Conservation (phyloP, 2,797 vertebrate genomes). For the Epinephelus awoara region DNA sequence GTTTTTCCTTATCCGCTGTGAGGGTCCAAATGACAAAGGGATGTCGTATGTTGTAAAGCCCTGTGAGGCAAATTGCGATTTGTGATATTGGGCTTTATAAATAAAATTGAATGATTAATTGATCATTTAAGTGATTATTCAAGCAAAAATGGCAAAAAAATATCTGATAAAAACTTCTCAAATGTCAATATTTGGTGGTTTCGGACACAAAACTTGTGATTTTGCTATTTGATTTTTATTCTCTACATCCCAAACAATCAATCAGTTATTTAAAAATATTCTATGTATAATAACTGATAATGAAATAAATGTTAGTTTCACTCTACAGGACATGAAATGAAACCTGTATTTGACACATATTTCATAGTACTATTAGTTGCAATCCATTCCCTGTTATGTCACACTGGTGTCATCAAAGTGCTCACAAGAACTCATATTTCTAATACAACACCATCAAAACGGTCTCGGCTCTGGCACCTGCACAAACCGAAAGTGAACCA, state of each 20-base stretch:
- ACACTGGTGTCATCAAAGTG: background rate
- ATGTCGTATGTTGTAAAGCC: no score
- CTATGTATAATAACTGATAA: background rate
- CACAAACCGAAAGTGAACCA: constrained; percentile 1
- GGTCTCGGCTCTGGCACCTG: background rate
- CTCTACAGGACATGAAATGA: background rate
- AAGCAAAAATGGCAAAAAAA: background rate
- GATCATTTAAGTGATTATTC: background rate
- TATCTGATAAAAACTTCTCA: background rate
- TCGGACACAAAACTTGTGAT: background rate
- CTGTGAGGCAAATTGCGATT: no score
- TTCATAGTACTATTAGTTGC: background rate
- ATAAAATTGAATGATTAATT: background rate
- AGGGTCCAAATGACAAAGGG: no score
- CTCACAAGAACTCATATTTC: background rate
- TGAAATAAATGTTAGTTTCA: background rate
- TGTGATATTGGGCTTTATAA: no score
- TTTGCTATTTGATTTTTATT: background rate
- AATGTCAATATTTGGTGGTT: background rate
- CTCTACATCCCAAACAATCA: background rate
- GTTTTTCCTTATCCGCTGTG: no score
- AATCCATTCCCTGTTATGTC: background rate
- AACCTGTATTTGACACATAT: background rate
- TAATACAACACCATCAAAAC: background rate
- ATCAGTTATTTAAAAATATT: background rate